Conservation (phyloP, 2,888 invertebrate species). For the Aphodius granarius region DNA sequence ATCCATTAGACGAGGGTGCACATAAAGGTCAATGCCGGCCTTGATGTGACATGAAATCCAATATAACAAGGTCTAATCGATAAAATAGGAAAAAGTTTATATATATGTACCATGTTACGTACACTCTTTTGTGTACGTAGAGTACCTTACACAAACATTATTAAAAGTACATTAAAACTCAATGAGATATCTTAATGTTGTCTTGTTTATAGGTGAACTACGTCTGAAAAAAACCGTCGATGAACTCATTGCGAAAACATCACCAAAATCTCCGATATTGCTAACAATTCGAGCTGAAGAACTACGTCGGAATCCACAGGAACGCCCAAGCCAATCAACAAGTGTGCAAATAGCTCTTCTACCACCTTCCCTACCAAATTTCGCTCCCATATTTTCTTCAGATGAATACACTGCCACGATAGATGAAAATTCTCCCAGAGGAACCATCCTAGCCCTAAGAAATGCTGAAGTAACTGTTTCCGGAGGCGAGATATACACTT, state of each 20-base stretch:
- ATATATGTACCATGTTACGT: neutral
- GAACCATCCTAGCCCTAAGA: conserved; percentile 64
- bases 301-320: conserved; percentile 71
- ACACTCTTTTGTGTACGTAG: neutral
- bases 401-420: conserved; percentile 71
- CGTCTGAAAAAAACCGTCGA: conserved; percentile 71
- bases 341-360: conserved; percentile 83
- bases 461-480: conserved; percentile 46
- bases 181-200: no score
- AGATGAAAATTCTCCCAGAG: conserved; percentile 80
- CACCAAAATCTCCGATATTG: conserved; percentile 81
- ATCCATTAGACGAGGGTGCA: neutral
- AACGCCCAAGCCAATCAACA: conserved; percentile 72
- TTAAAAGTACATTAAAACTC: neutral
- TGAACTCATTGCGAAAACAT: conserved; percentile 78
- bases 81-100: neutral
- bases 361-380: conserved; percentile 49
- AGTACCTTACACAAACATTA: neutral
- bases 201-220: conserved; percentile 66
- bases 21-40: neutral
- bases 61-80: neutral
- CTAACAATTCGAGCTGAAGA: conserved; percentile 86
- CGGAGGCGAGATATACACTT: conserved; percentile 71
- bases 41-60: neutral
- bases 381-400: conserved; percentile 46